A percentile compares a stretch with the other conserved stretches of the same genome.
phyloP scores from a whole-genome alignment of 2,888 invertebrate species.

The Horisme vitalbata region DNA sequence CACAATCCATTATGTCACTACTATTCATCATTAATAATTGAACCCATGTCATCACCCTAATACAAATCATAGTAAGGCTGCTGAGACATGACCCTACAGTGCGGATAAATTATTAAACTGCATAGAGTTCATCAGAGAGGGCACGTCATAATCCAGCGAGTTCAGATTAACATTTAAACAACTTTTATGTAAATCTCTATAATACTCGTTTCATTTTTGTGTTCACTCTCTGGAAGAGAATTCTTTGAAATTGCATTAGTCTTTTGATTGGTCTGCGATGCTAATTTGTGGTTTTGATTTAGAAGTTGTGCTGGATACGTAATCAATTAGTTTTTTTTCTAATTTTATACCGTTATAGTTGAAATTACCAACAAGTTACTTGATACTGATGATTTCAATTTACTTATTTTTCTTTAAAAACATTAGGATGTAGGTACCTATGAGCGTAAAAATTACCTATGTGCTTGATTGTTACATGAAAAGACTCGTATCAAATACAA shows the following conservation, averaged over 20 bases:
- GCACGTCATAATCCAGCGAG: constrained; percentile 67
- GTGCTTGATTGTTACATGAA: no score
- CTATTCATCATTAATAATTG: constrained; percentile 30
- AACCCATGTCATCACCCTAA: constrained; percentile 21
- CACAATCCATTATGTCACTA: not conserved
- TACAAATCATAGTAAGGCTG: constrained; percentile 11
- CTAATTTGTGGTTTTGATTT: constrained; percentile 24
- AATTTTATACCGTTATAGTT: not conserved
- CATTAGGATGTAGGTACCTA: no score
- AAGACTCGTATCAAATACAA: constrained; percentile 7
- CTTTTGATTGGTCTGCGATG: constrained; percentile 39
- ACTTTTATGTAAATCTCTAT: constrained; percentile 77
- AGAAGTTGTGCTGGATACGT: not conserved
- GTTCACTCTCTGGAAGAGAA: constrained; percentile 49
- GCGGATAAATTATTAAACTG: constrained; percentile 50
- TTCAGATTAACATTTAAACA: constrained; percentile 79
- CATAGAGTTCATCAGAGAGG: constrained; percentile 49
- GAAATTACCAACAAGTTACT: no score
- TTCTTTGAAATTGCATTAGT: constrained; percentile 49
- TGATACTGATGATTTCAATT: no score
- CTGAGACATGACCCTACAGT: constrained; percentile 12
- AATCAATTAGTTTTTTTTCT: not conserved
- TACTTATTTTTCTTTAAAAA: no score
- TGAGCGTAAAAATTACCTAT: no score
- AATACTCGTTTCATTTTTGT: constrained; percentile 61